phyloP scores from a whole-genome alignment of 2,797 vertebrate genomes.

The Sitta carolinensis region DNA sequence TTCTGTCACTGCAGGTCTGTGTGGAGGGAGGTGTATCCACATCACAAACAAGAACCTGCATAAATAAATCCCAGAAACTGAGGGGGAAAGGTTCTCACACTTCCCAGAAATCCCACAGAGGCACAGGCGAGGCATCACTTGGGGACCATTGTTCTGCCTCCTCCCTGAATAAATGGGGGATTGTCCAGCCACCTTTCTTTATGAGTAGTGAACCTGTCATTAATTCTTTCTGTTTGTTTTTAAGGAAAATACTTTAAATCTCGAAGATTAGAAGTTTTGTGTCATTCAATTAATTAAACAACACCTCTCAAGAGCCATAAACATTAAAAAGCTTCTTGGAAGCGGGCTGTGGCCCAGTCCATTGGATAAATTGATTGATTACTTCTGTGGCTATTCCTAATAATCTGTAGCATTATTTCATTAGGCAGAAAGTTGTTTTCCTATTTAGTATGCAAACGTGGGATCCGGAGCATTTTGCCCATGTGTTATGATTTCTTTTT shows the following conservation, averaged over 20 bases:
- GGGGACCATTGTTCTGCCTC: conserved; percentile 12
- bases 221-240: conserved; percentile 47
- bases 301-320: conserved; percentile 2
- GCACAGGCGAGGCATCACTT: background rate
- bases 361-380: conserved; percentile 65
- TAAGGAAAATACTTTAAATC: conserved; percentile 29
- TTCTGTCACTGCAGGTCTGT: background rate
- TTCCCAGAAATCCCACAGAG: background rate
- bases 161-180: background rate
- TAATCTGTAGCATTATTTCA: conserved; percentile 69
- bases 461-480: conserved; percentile 31
- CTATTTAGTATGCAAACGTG: conserved; percentile 66
- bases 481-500: conserved; percentile 48
- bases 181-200: conserved; percentile 37
- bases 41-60: background rate
- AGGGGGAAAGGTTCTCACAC: conserved; percentile 41
- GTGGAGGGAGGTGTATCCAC: background rate
- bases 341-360: conserved; percentile 39
- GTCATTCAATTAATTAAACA: conserved; percentile 56
- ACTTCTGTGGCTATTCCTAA: conserved; percentile 62
- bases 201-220: conserved; percentile 28
- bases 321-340: conserved; percentile 63
- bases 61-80: conserved; percentile 22
- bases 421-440: conserved; percentile 66
- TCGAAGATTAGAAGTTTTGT: conserved; percentile 10